Conservation (phyloP, 2,888 invertebrate species). For the Iphiclides podalirius region DNA sequence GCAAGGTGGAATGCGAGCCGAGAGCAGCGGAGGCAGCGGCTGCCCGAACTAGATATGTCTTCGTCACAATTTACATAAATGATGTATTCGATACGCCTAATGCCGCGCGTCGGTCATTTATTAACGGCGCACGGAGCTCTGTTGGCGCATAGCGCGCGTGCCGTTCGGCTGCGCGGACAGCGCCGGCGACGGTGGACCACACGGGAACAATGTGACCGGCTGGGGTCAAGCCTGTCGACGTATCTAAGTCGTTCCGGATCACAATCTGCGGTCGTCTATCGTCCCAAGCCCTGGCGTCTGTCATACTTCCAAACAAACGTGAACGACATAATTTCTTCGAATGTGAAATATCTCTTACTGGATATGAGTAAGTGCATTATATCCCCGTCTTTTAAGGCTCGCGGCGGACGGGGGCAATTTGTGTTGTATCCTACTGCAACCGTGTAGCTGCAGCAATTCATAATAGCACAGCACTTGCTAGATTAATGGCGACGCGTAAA, state of each 20-base stretch:
- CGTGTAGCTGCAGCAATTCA: slow-evolving; percentile 8
- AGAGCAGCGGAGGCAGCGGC: slow-evolving; percentile 68
- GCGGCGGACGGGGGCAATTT: slow-evolving; percentile 1
- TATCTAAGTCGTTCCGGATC: slow-evolving; percentile 59
- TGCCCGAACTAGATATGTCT: slow-evolving; percentile 75
- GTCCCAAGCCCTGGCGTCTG: not conserved
- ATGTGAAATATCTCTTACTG: no score
- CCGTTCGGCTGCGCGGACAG: slow-evolving; percentile 64
- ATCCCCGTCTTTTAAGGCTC: not conserved
- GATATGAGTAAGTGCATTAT: no score
- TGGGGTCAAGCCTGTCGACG: slow-evolving; percentile 66
- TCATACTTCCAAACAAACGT: not conserved
- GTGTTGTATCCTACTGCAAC: slow-evolving; percentile 7
- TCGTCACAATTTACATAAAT: slow-evolving; percentile 81
- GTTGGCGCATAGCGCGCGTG: slow-evolving; percentile 74
- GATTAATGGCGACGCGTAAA: slow-evolving; percentile 21
- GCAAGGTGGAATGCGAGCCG: slow-evolving; percentile 67
- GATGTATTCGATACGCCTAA: slow-evolving; percentile 78
- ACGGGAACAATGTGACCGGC: slow-evolving; percentile 57
- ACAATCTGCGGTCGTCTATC: slow-evolving; percentile 4
- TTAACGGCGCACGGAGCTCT: slow-evolving; percentile 59
- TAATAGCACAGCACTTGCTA: slow-evolving; percentile 13
- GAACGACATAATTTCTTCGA: no score
- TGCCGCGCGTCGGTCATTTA: slow-evolving; percentile 72
- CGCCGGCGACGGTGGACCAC: slow-evolving; percentile 57